These are phyloP conservation scores for Epicauta chinensis DNA, from an alignment of 1,140 invertebrate genomes.

Conservation along the genomic window DNA sequence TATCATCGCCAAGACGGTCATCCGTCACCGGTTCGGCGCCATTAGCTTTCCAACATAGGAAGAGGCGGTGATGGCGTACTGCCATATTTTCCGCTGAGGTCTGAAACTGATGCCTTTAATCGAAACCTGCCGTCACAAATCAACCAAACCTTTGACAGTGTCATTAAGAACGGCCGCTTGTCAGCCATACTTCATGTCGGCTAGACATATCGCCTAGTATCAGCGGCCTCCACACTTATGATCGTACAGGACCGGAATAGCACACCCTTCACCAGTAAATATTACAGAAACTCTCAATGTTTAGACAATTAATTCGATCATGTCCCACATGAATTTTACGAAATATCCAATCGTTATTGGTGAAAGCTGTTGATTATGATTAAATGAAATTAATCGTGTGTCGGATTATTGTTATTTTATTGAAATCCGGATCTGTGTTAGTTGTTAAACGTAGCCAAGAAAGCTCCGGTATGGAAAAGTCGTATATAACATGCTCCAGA, in stretches of 20 bases:
- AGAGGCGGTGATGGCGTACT: slow-evolving; percentile 21
- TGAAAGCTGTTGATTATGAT: too few species aligned
- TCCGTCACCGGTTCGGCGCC: slow-evolving; percentile 19
- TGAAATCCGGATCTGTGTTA: slow-evolving; percentile 13
- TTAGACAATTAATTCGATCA: too few species aligned
- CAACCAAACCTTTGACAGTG: slow-evolving; percentile 41
- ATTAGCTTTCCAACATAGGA: slow-evolving; percentile 22
- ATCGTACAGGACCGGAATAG: background rate
- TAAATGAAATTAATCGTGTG: too few species aligned
- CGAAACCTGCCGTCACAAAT: slow-evolving; percentile 43
- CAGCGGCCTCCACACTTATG: background rate
- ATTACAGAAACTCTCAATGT: too few species aligned
- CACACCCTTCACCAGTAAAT: background rate
- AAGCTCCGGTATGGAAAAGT: slow-evolving; percentile 23
- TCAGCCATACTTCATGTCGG: slow-evolving; percentile 39
- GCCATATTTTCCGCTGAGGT: slow-evolving; percentile 33
- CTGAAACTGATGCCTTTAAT: slow-evolving; percentile 44
- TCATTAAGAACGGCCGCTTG: slow-evolving; percentile 40
- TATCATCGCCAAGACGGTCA: slow-evolving; percentile 19
- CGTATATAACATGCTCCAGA: slow-evolving; percentile 37
- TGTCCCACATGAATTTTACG: too few species aligned
- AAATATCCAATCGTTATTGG: too few species aligned
- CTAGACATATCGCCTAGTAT: slow-evolving; percentile 30
- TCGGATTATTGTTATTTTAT: background rate
- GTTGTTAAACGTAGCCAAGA: slow-evolving; percentile 21